Evolutionary conservation across 2,888 invertebrate species (phyloP).

Genomic region (Vanessa cardui): DNA sequence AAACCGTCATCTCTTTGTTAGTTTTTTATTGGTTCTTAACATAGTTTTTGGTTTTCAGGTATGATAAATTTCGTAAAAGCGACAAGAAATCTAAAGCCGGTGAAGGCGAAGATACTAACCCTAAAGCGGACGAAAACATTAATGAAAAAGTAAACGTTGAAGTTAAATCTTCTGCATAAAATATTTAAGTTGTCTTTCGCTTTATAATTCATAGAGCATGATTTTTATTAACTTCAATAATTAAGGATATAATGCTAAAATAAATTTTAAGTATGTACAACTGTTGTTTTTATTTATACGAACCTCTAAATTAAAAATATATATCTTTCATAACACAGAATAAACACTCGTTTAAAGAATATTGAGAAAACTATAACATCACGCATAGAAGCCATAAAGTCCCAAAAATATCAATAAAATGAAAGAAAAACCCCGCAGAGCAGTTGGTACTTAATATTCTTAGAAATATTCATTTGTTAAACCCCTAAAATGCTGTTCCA

Average conservation of each 20-base stretch:
- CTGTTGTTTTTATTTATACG: background rate
- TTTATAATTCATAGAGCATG: constrained; percentile 7
- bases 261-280: background rate
- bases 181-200: constrained; percentile 8
- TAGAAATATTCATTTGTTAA: too few species aligned
- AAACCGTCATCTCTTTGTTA: too few species aligned
- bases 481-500: too few species aligned
- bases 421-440: too few species aligned
- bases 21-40: too few species aligned
- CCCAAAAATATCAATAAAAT: too few species aligned
- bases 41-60: constrained; percentile 61
- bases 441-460: too few species aligned
- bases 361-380: too few species aligned
- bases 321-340: too few species aligned
- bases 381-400: too few species aligned
- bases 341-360: too few species aligned
- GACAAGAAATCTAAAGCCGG: constrained; percentile 82
- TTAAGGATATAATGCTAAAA: constrained; percentile 2
- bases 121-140: constrained; percentile 58
- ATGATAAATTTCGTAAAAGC: constrained; percentile 85
- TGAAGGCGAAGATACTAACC: constrained; percentile 65
- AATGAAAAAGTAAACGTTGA: constrained; percentile 66
- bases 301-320: too few species aligned
- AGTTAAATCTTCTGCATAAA: constrained; percentile 60
- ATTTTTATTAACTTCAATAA: constrained; percentile 13